Evolutionary conservation across 2,888 invertebrate genomes (phyloP), one percentile per base, ranked within the genome.

Genomic region (Sceliomorpha sp.): DNA sequence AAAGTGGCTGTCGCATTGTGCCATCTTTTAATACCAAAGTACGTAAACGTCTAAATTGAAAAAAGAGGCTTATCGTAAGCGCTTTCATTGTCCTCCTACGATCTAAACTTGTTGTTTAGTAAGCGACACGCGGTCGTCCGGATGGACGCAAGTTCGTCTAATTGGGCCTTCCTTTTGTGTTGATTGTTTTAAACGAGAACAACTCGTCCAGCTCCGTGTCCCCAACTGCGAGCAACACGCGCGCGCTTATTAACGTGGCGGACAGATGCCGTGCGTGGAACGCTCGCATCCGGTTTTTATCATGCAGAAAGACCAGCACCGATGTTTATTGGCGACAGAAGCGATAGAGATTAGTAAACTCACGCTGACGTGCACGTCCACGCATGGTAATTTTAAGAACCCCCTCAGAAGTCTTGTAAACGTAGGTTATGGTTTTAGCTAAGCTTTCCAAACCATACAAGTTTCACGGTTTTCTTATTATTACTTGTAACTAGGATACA

Each of bases 111-210:
- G n/a, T n/a, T n/a, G n/a, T n/a, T n/a, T n/a, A 29, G 48, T 66
- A 39, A 39, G 45, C 20, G 45, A 24, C 40, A 45, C 17, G 45
- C 55, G 55, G 45, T 63, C 39, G 68, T 74, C 73, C 73, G 73
- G 73, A 79, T 76, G 73, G 75, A 75, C 74, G 75, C 72, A 78
- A 75, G 76, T 80, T 71, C 74, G 75, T 82, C 76, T 86, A 87
- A 87, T 87, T 86, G 86, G 82, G 72, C 79, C 85, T 86, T 86
- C 85, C 86, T 84, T 82, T 79, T 74, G 69, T 80, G 81, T 76
- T 86, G 86, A 86, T 86, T 86, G 86, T 85, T 83, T 86, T 83
- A 84, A 86, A 86, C 81, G 83, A 86, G 84, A 84, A 81, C 81
- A 84, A 84, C 83, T 84, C 81, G 78, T 76, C 75, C 74, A 73